These are phyloP conservation scores for Mylabris sibirica DNA, from an alignment of 2,888 invertebrate genomes.

Conservation along the genomic window DNA sequence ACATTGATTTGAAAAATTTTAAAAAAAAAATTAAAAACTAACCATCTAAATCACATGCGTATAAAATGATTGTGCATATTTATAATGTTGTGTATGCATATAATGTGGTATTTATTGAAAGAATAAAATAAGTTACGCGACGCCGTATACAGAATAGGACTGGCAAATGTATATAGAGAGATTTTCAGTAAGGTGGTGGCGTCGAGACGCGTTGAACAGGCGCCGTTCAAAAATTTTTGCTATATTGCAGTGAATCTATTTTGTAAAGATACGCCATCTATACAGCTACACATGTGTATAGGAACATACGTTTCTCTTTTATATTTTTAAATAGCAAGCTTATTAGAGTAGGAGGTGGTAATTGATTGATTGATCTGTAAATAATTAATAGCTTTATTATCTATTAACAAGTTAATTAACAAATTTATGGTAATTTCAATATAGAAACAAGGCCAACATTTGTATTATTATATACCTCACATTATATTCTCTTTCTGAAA, in stretches of 20 bases:
- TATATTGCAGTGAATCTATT: slow-evolving; percentile 13
- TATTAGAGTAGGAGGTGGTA: slow-evolving; percentile 22
- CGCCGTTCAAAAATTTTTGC: slow-evolving; percentile 33
- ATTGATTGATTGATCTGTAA: slow-evolving; percentile 24
- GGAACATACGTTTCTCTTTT: slow-evolving; percentile 6
- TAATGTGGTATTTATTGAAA: background rate
- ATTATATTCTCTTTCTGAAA: background rate
- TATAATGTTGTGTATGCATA: background rate
- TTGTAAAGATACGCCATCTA: slow-evolving; percentile 28
- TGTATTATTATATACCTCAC: background rate
- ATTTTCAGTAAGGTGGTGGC: slow-evolving; percentile 30
- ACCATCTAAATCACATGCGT: background rate
- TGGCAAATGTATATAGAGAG: slow-evolving; percentile 27
- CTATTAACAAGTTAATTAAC: background rate
- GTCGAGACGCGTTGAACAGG: slow-evolving; percentile 36
- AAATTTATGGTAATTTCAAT: background rate
- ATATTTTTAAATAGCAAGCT: slow-evolving; percentile 25
- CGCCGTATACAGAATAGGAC: slow-evolving; percentile 33
- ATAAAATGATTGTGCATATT: background rate
- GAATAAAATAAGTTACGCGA: slow-evolving; percentile 25
- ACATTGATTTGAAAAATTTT: background rate
- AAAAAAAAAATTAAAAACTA: background rate
- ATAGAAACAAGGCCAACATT: background rate
- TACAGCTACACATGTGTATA: slow-evolving; percentile 11
- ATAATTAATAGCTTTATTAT: background rate